phyloP scores from a whole-genome alignment of 2,888 invertebrate species.

The Orthonevra nobilis region DNA sequence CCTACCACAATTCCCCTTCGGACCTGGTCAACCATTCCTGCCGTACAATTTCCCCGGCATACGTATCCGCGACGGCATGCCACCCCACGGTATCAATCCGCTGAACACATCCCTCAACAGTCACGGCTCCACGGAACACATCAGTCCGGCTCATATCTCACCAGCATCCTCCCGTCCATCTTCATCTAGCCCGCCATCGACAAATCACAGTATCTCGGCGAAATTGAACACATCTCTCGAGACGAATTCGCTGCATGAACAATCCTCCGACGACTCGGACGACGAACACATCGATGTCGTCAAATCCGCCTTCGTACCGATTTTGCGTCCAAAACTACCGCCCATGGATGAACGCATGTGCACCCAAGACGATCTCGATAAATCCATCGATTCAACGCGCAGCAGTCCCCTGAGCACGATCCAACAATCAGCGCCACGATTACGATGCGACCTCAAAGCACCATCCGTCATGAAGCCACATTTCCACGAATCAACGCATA shows the following conservation, averaged over 20 bases:
- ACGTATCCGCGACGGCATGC: constrained; percentile 74
- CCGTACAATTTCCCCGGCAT: constrained; percentile 82
- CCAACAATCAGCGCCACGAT: constrained; percentile 82
- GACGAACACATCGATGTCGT: constrained; percentile 89
- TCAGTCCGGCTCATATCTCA: constrained; percentile 76
- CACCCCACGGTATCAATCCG: constrained; percentile 54
- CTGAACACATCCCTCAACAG: constrained; percentile 71
- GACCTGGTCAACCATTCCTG: constrained; percentile 81
- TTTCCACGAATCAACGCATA: constrained; percentile 80
- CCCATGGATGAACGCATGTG: constrained; percentile 76
- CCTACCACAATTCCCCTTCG: constrained; percentile 83
- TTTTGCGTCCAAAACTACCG: constrained; percentile 80
- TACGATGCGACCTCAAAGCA: constrained; percentile 83
- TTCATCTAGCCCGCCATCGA: constrained; percentile 77
- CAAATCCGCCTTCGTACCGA: constrained; percentile 87
- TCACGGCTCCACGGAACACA: constrained; percentile 75
- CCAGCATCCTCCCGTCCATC: constrained; percentile 79
- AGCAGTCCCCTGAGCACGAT: constrained; percentile 73
- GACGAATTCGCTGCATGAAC: constrained; percentile 83
- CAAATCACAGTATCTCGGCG: constrained; percentile 69
- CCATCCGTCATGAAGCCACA: constrained; percentile 81
- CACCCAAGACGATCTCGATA: constrained; percentile 74
- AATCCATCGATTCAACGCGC: constrained; percentile 76
- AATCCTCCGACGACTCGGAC: constrained; percentile 83
- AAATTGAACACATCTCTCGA: constrained; percentile 83